A percentile compares a stretch with the other conserved stretches of the same genome.
These are phyloP conservation scores for Catalaphyllia jardinei DNA, from an alignment of 64 coral and sea anemone species.

Conservation along the genomic window DNA sequence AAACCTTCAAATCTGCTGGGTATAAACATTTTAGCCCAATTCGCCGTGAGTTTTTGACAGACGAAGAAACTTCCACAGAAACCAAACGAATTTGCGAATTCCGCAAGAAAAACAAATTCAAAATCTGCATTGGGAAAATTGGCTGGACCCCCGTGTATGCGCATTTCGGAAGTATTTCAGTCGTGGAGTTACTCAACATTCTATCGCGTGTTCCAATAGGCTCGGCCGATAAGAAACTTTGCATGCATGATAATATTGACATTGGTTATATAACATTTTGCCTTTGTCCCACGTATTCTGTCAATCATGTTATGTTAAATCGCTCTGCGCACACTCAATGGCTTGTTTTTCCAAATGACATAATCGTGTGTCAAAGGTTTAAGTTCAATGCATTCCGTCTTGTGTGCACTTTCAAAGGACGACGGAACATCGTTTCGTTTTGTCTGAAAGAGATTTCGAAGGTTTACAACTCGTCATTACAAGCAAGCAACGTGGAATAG, in stretches of 20 bases:
- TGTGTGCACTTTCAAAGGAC: constrained; percentile 22
- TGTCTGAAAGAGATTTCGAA: not conserved
- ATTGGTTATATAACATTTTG: constrained; percentile 21
- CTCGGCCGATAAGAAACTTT: not conserved
- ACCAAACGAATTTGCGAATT: not conserved
- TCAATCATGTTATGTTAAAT: constrained; percentile 12
- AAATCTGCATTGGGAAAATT: not conserved
- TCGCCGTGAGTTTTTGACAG: not conserved
- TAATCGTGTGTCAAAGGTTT: constrained; percentile 53
- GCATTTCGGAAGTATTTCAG: not conserved
- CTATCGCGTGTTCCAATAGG: constrained; percentile 24
- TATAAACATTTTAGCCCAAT: not conserved
- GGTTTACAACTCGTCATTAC: not conserved
- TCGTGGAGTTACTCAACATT: not conserved
- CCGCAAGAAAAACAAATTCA: not conserved
- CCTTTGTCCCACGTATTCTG: not conserved
- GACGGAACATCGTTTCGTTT: not conserved
- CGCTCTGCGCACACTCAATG: not conserved
- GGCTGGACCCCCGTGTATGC: not conserved
- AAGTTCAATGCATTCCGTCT: constrained; percentile 9
- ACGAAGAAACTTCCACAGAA: not conserved
- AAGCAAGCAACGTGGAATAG: not conserved
- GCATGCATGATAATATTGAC: not conserved
- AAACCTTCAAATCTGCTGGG: not conserved
- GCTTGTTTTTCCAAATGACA: constrained; percentile 5